These are phyloP conservation scores for Sula dactylatra DNA, from an alignment of 2,113 vertebrate genomes.

Conservation along the genomic window DNA sequence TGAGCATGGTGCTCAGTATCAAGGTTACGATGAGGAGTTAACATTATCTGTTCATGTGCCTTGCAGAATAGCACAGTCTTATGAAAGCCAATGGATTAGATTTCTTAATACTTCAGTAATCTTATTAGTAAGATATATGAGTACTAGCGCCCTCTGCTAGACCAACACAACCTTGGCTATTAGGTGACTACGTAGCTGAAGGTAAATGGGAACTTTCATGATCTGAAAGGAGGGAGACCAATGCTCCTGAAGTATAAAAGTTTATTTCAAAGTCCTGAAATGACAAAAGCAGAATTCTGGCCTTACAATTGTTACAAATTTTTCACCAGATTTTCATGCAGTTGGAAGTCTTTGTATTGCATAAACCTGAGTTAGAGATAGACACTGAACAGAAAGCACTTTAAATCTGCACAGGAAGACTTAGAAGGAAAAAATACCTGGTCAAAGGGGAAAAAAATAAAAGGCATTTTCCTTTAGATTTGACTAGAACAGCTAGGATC, in stretches of 20 bases:
- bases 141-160: background rate
- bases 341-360: background rate
- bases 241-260: background rate
- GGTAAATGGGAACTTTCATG: background rate
- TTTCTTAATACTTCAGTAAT: background rate
- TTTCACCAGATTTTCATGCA: background rate
- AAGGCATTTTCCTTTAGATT: background rate
- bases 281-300: background rate
- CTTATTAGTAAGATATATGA: background rate
- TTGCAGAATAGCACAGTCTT: background rate
- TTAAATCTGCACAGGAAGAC: background rate
- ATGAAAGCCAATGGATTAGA: background rate
- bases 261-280: background rate
- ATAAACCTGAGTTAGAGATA: background rate
- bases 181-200: background rate
- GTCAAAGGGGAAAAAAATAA: background rate
- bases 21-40: background rate
- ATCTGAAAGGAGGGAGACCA: background rate
- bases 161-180: background rate
- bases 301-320: background rate
- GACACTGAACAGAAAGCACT: background rate
- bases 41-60: background rate
- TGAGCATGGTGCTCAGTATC: fast-evolving
- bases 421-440: background rate
- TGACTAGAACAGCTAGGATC: background rate